A percentile compares a stretch with the other conserved stretches of the same genome.
Evolutionary conservation across 2,797 vertebrate genomes (phyloP).

Genomic region (Sitta carolinensis): DNA sequence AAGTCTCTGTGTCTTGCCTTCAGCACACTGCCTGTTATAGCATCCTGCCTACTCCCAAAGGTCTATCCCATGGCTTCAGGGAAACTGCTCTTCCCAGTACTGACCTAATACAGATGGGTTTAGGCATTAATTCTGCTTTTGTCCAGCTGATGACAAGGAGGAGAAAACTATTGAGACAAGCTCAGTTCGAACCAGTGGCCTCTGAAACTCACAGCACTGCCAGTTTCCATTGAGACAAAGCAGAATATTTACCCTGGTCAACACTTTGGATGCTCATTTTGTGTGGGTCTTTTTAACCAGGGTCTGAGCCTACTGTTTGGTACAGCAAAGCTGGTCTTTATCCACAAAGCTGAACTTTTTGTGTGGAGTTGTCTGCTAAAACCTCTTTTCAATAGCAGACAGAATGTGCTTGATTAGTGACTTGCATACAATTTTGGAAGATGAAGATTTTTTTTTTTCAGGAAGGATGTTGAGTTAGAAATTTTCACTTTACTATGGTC

Average conservation of each 20-base stretch:
- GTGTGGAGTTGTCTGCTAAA: not conserved
- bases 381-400: not conserved
- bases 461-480: not conserved
- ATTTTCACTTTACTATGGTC: not conserved
- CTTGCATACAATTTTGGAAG: not conserved
- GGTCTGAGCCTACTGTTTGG: not conserved
- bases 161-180: constrained; percentile 30
- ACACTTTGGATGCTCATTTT: not conserved
- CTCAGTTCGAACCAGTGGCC: constrained; percentile 15
- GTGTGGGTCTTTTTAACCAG: not conserved
- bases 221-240: constrained; percentile 24
- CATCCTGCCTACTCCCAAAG: constrained; percentile 33
- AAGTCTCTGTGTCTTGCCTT: constrained; percentile 2
- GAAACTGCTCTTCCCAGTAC: constrained; percentile 11
- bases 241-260: constrained; percentile 21
- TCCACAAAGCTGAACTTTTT: not conserved
- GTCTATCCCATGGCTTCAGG: constrained; percentile 8
- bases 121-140: constrained; percentile 42
- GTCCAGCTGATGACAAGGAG: constrained; percentile 43
- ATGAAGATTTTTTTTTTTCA: not conserved
- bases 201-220: not conserved
- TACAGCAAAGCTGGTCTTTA: constrained; percentile 12
- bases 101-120: constrained; percentile 24
- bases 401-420: not conserved
- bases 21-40: not conserved